These are phyloP conservation scores for Macrotus californicus DNA, from an alignment of 2,113 vertebrate species.

Conservation along the genomic window DNA sequence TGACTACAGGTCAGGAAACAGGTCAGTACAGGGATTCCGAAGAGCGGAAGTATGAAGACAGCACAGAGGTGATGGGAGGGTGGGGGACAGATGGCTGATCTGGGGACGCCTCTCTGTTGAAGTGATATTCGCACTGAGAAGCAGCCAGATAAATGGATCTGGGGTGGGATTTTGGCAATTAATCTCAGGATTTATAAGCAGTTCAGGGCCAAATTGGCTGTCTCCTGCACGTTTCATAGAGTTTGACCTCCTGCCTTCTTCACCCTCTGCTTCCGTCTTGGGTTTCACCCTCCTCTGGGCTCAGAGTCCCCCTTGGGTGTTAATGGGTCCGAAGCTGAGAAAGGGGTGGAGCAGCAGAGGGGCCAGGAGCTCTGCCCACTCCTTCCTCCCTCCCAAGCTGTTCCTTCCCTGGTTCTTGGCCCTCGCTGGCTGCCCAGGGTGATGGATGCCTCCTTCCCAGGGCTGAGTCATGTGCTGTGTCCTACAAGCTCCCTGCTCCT, in stretches of 20 bases:
- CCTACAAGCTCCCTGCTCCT: background rate
- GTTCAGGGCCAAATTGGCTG: background rate
- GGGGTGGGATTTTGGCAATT: background rate
- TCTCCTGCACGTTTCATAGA: background rate
- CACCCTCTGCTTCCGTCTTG: background rate
- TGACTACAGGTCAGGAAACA: background rate
- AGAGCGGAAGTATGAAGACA: background rate
- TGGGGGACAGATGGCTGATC: background rate
- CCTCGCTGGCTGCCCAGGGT: background rate
- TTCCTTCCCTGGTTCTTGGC: background rate
- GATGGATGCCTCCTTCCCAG: conserved; percentile 54
- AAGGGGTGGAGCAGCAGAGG: background rate
- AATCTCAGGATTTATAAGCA: background rate
- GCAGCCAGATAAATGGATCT: background rate
- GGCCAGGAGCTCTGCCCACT: background rate
- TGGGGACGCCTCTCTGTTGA: background rate
- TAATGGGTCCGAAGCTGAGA: background rate
- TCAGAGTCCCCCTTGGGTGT: background rate
- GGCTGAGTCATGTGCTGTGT: conserved; percentile 44
- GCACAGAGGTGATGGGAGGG: background rate
- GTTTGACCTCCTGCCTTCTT: background rate
- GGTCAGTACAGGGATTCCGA: background rate
- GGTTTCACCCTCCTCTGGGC: background rate
- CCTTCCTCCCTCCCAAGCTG: background rate
- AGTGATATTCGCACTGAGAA: conserved; percentile 8